Base-by-base conservation (phyloP, 1,140 invertebrate species). In the Drosophila pruinosa region DNA sequence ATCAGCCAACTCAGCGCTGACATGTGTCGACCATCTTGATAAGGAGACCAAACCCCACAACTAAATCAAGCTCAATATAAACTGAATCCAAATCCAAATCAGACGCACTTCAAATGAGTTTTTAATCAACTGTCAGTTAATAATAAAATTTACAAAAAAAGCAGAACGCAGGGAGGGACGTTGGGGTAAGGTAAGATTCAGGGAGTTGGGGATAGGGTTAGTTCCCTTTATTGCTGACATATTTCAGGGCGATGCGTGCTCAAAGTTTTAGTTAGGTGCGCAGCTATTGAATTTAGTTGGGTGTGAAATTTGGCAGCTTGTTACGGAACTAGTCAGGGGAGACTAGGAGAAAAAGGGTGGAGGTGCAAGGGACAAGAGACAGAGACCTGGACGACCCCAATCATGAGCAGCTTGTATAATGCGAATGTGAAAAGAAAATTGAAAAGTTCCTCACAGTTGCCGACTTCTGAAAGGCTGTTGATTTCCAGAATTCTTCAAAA, bases 351-450 rank as follows among this genome's bases (percentile, higher is more conserved):
- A 17, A 2, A 19, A 4, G 39, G 7, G 43, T 7, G 19, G 8
- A 4, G n/a, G 3, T 4, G 14, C 0, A 3, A 12, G 22, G n/a
- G 17, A 10, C 7, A 19, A 26, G 47, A 14, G 17, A 21, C 8
- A 1, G 17, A 1, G 5, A 15, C 26, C 52, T 47, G 45, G 31
- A 53, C 70, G 80, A 83, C 80, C 80, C 81, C 85, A 83, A 83
- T 83, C 80, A 86, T 85, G 80, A 85, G 81, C 80, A 85, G 80
- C 80, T 83, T 83, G 80, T 79, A 85, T 75, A 85, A 86, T 75
- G 72, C 52, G 77, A 85, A 81, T 68, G 80, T 83, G 72, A 85
- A 85, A 83, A 83, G 71, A 75, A 82, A 82, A 82, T 82, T 82
- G 79, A 83, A 82, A 82, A 82, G 75, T 82, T 83, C 14, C 56